Conservation (phyloP, 2,888 invertebrate species). For the Lasioglossum villosulum region DNA sequence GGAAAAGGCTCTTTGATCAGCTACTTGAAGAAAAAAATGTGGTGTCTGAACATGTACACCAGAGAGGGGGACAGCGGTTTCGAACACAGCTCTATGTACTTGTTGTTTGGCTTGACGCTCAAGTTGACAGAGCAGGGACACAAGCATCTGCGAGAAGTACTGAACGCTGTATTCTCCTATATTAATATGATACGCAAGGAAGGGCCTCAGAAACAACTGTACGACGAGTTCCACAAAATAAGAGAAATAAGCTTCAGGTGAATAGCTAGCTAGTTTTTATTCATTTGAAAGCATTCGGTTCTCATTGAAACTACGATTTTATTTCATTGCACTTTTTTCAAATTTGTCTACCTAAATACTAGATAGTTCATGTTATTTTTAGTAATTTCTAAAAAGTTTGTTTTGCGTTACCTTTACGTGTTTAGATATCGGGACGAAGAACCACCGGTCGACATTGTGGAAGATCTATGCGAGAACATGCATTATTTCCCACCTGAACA, state of each 20-base stretch:
- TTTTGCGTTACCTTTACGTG: not conserved
- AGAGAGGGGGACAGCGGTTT: conserved; percentile 91
- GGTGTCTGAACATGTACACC: conserved; percentile 90
- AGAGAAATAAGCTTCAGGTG: conserved; percentile 88
- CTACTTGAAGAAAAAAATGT: conserved; percentile 90
- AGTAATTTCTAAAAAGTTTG: too few species aligned
- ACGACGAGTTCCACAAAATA: conserved; percentile 85
- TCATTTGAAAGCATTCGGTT: too few species aligned
- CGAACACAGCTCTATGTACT: conserved; percentile 92
- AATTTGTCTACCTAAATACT: too few species aligned
- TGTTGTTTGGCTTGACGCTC: conserved; percentile 90
- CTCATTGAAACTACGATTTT: too few species aligned
- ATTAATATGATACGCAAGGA: conserved; percentile 89
- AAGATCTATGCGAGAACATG: conserved; percentile 91
- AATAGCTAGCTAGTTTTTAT: not conserved
- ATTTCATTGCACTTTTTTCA: too few species aligned
- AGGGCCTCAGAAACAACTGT: conserved; percentile 90
- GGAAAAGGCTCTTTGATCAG: conserved; percentile 93
- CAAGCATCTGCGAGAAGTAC: conserved; percentile 89
- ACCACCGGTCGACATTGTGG: conserved; percentile 91
- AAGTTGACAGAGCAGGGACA: conserved; percentile 92
- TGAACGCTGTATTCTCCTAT: conserved; percentile 92
- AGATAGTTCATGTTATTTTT: too few species aligned
- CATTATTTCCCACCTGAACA: conserved; percentile 92
- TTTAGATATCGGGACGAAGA: conserved; percentile 89